These are phyloP conservation scores for Brachionus rubens DNA, from an alignment of 1,140 invertebrate genomes.

Conservation along the genomic window DNA sequence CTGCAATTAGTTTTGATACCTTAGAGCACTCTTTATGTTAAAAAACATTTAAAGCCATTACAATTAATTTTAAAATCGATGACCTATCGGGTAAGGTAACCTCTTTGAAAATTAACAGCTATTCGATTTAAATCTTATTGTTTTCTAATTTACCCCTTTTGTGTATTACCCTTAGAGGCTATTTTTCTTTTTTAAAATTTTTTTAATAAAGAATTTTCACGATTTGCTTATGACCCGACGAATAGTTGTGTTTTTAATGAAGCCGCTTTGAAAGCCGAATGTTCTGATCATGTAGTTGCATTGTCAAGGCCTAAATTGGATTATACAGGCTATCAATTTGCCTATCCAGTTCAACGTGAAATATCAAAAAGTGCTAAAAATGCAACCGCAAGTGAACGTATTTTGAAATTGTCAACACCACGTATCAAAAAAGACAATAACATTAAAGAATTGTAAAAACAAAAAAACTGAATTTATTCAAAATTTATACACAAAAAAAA, in stretches of 20 bases:
- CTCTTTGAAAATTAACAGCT: no score
- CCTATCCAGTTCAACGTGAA: slow-evolving; percentile 5
- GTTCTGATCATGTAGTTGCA: not conserved
- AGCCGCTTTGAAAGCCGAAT: not conserved
- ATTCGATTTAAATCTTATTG: no score
- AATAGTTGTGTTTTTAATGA: slow-evolving; percentile 35
- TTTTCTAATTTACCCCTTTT: no score
- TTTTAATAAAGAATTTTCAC: slow-evolving; percentile 27
- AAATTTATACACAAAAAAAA: slow-evolving; percentile 9
- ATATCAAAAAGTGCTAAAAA: slow-evolving; percentile 1
- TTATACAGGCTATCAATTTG: slow-evolving; percentile 22
- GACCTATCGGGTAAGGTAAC: no score
- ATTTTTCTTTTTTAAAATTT: not conserved
- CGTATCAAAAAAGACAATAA: slow-evolving; percentile 35
- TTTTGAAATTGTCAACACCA: not conserved
- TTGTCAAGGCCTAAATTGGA: slow-evolving; percentile 14
- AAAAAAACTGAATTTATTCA: not conserved
- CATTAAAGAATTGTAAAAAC: not conserved
- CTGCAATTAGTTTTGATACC: not conserved
- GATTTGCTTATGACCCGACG: slow-evolving; percentile 18
- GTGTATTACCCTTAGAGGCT: no score
- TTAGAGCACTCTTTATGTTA: not conserved
- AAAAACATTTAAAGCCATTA: not conserved
- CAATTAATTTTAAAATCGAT: not conserved
- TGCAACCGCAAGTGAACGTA: not conserved